Conservation (phyloP, 2,888 invertebrate genomes). For the Cosmorhoe ocellata region DNA sequence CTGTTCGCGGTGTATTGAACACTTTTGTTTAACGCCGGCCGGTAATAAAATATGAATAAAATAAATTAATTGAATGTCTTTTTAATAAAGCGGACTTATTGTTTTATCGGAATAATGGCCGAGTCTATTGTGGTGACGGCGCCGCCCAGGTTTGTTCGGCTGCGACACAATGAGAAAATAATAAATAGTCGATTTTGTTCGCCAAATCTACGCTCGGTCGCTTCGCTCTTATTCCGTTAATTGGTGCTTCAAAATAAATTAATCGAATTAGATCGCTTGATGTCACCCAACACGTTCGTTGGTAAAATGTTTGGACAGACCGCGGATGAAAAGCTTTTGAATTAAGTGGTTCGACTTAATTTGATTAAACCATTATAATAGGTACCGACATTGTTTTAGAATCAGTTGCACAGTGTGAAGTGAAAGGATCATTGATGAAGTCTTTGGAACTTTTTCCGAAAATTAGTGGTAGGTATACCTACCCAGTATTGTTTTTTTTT, state of each 20-base stretch:
- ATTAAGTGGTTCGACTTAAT: slow-evolving; percentile 54
- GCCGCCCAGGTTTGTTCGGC: slow-evolving; percentile 65
- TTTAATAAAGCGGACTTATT: slow-evolving; percentile 79
- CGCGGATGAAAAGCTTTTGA: slow-evolving; percentile 49
- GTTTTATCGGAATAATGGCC: slow-evolving; percentile 76
- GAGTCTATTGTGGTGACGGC: slow-evolving; percentile 59
- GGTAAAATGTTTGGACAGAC: slow-evolving; percentile 69
- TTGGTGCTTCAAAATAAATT: slow-evolving; percentile 75
- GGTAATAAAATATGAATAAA: slow-evolving; percentile 78
- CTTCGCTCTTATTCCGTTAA: slow-evolving; percentile 73
- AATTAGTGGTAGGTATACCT: not conserved
- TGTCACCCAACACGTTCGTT: slow-evolving; percentile 64
- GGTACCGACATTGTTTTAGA: slow-evolving; percentile 43
- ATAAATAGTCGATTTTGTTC: slow-evolving; percentile 80
- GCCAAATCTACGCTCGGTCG: slow-evolving; percentile 72
- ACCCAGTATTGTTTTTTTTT: no score
- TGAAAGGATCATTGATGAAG: not conserved
- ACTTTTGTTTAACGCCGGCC: slow-evolving; percentile 63
- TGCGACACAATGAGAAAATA: slow-evolving; percentile 73
- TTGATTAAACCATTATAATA: slow-evolving; percentile 47
- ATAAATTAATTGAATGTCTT: slow-evolving; percentile 81
- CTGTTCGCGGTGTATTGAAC: slow-evolving; percentile 54
- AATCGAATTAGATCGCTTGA: slow-evolving; percentile 77
- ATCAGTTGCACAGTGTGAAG: slow-evolving; percentile 8
- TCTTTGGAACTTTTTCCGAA: slow-evolving; percentile 9